Evolutionary conservation across 1,140 invertebrate species (phyloP), one percentile per base, ranked within the genome.

Genomic region (Monochamus saltuarius): DNA sequence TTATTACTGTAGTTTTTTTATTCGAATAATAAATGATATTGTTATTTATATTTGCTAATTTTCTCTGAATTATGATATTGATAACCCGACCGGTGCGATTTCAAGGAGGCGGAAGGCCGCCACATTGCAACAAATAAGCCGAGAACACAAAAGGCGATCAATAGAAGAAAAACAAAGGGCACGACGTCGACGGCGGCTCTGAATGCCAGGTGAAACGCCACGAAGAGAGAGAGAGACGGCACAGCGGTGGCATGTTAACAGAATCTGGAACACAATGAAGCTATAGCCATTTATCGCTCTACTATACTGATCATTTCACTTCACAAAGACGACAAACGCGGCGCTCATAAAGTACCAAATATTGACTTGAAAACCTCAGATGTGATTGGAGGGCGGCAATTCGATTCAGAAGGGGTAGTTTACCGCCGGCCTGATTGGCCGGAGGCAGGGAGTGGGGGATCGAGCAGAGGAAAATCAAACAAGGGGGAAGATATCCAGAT

Each of bases 301-400:
- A 60, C 40, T 50, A 50, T 57, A 57, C 60, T 58, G 57, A 66
- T 65, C 63, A 59, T 58, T 65, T 57, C 54, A 37, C 46, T 56
- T 53, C 61, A 66, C 61, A 59, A 69, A 67, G 66, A 61, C 64
- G 64, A 61, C 68, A 68, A 70, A 64, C 60, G 65, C 59, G 50
- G 39, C 64, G 46, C 52, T 63, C 56, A 68, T 68, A 70, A 69
- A 71, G 62, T 66, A 61, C 66, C 68, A 68, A 69, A 69, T 71
- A 71, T 71, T 59, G 69, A 71, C 69, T 71, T 66, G 67, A 71
- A 67, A 65, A 68, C 66, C 67, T 66, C 62, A 66, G 67, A 67
- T 66, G 65, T 61, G 69, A 69, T 71, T 69, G 67, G 65, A 65
- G 62, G 63, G 59, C 61, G 50, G 65, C 62, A 61, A 65, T 67